Base-by-base conservation (phyloP, 2,113 vertebrate species). In the Hemiscyllium ocellatum region DNA sequence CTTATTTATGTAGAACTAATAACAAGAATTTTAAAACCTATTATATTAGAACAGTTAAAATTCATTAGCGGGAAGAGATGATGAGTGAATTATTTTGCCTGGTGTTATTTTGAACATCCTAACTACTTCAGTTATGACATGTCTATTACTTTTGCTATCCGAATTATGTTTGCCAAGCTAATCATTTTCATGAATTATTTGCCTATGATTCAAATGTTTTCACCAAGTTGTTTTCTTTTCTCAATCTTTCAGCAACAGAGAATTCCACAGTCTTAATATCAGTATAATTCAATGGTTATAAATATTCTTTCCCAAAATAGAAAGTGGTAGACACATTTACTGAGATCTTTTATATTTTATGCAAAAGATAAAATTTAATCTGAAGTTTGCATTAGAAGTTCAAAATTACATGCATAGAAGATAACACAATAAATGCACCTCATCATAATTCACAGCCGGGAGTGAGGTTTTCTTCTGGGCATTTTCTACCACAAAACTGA, bases 1-100 rank as follows among this genome's bases (percentile, higher is more conserved):
- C 68, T 95, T 95, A 70, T 95, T 95, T 95, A 50, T n/a, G 26
- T 72, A 95, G 47, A 68, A 95, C 42, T 95, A 72, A 24, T 69
- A 50, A 50, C 47, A 47, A 72, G 69, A 26, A 29, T 47, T 95
- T 95, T 95, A 72, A 69, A 93, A 66, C 24, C 86, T 61, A 47
- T 61, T 61, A 90, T 90, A 65, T 89, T 33, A 56, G 50, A 89
- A 33, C 65, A 26, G 19, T 94, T 69, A 29, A 68, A 66, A 65
- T 37, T 33, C 5, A 93, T 93, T 95, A 72, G 42, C 52, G 72
- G 61, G 86, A 56, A 33, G 22, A 86, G 83, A 52, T 70, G 13
- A 50, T 24, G 47, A 52, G 69, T 95, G 29, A 95, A 52, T 72
- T 52, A 29, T 95, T 17, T 42, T 95, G 68, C 72, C 68, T 76